Evolutionary conservation across 1,140 invertebrate genomes (phyloP).

Genomic region (Drosophila nikananu): DNA sequence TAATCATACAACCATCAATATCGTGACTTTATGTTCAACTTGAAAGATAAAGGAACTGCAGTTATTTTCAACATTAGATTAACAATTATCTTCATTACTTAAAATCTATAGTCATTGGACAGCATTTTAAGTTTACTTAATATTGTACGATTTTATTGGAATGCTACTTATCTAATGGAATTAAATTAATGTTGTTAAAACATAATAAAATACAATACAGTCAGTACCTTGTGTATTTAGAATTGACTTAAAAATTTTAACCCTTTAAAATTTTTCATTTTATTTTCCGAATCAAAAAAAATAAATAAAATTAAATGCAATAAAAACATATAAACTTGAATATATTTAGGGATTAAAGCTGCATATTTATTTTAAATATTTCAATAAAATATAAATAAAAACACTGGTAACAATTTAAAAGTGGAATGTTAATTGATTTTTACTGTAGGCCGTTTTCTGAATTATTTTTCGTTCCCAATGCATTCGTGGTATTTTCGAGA

Average conservation of each 20-base stretch:
- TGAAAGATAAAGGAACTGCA: neutral
- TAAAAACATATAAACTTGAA: too few relatives aligned
- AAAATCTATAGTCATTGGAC: neutral
- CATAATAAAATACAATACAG: too few relatives aligned
- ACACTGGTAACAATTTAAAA: neutral
- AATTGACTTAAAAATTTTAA: too few relatives aligned
- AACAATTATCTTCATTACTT: neutral
- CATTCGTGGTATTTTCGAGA: constrained; percentile 1
- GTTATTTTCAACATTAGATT: neutral
- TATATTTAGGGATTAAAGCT: too few relatives aligned
- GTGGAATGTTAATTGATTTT: neutral
- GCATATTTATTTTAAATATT: too few relatives aligned
- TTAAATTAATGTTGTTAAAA: neutral
- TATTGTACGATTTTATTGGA: too few relatives aligned
- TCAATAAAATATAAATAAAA: too few relatives aligned
- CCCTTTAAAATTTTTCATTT: too few relatives aligned
- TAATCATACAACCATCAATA: constrained; percentile 5
- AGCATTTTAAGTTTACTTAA: neutral
- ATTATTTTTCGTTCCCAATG: neutral
- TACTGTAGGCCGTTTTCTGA: neutral
- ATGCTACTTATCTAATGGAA: neutral
- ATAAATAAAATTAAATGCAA: too few relatives aligned
- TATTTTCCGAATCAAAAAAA: too few relatives aligned
- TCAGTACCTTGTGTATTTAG: too few relatives aligned
- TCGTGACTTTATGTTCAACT: neutral